Conservation (phyloP, 2,113 vertebrate genomes). For the Arvicanthis niloticus region DNA sequence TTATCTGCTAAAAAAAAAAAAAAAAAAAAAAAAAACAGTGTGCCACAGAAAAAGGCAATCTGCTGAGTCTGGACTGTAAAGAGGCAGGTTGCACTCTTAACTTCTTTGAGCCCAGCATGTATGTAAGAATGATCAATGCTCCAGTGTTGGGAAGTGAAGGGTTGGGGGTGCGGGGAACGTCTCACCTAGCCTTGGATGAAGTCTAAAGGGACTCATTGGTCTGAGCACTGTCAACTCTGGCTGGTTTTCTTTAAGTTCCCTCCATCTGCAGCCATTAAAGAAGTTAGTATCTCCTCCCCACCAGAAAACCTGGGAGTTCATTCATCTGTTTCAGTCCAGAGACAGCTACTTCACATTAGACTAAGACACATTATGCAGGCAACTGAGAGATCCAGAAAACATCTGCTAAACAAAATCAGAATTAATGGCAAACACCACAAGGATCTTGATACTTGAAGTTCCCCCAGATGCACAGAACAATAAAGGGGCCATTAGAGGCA, state of each 20-base stretch:
- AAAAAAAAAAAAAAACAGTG: not conserved
- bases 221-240: not conserved
- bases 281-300: slow-evolving; percentile 31
- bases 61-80: not conserved
- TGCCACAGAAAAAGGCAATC: not conserved
- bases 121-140: not conserved
- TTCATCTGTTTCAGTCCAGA: slow-evolving; percentile 64
- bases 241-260: not conserved
- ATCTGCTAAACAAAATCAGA: slow-evolving; percentile 86
- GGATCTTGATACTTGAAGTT: slow-evolving; percentile 71
- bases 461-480: slow-evolving; percentile 79
- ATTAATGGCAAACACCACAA: slow-evolving; percentile 80
- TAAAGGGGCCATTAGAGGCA: slow-evolving; percentile 68
- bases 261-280: slow-evolving; percentile 71
- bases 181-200: slow-evolving; percentile 12
- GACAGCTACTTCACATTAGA: slow-evolving; percentile 60
- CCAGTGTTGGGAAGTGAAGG: not conserved
- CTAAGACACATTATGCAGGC: slow-evolving; percentile 71
- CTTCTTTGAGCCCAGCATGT: not conserved
- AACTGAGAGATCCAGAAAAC: slow-evolving; percentile 77
- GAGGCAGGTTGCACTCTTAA: not conserved
- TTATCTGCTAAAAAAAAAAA: not conserved
- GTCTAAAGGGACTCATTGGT: slow-evolving; percentile 37
- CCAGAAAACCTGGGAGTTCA: slow-evolving; percentile 33
- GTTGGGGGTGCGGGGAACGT: not conserved